Evolutionary conservation across 1,140 invertebrate species (phyloP), one percentile per base, ranked within the genome.

Genomic region (Argopecten irradians): DNA sequence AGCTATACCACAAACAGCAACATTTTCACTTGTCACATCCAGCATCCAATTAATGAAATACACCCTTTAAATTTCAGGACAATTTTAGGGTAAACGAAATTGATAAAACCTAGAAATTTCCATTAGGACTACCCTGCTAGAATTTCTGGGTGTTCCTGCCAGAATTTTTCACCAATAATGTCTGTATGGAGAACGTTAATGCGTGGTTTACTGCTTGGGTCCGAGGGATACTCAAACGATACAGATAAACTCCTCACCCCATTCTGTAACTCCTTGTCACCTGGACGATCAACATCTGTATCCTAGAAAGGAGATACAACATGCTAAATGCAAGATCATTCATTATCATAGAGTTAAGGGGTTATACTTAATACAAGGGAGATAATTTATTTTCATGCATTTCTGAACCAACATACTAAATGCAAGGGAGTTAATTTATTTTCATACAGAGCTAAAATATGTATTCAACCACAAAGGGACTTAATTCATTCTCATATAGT

Each of bases 91-190:
- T 22, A 55, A 19, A 71, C 22, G 28, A 71, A 71, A 28, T 71
- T n/a, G 3, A 71, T 71, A 28, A 71, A 71, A 28, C 22, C 55
- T 71, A 71, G n/a, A 71, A 34, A 71, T 34, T 46, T 71, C 34
- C n/a, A 86, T 28, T 41, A 87, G 43, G 33, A 87, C 82, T 83
- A 84, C 13, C 34, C 34, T 34, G 83, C 90, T 43, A 96, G 87
- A 86, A 96, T 94, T 84, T 97, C 96, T n/a, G 95, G 94, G 96
- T 98, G 96, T 85, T 97, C 96, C 89, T 96, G 96, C 98, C 98
- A 99, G 96, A 99, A 99, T 84, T 96, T 96, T 85, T 98, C 97
- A 55, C 97, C 97, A 89, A 99, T 98, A 90, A 99, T 97, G 95
- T 99, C 98, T 87, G 86, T 82, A 91, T 96, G 93, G n/a, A 95